Conservation (phyloP, 2,888 invertebrate genomes). For the Drosophila nigricruria region DNA sequence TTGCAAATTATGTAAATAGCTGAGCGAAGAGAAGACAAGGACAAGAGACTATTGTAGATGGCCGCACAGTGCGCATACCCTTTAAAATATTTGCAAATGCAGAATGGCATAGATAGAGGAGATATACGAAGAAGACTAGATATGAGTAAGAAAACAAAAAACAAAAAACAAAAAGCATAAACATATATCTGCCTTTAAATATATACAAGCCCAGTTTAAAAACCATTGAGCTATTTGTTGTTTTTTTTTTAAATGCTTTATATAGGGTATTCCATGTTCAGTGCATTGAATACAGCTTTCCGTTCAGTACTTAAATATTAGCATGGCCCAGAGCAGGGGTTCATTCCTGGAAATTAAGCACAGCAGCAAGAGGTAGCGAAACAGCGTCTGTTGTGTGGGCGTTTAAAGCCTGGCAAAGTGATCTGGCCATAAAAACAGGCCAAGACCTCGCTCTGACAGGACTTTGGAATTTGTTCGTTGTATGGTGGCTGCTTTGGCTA, state of each 20-base stretch:
- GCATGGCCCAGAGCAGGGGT: conserved; percentile 67
- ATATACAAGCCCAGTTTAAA: not conserved
- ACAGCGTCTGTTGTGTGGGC: conserved; percentile 70
- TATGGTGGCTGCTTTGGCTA: conserved; percentile 51
- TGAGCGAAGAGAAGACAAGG: conserved; percentile 11
- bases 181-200: too few relatives aligned
- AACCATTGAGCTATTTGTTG: not conserved
- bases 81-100: not conserved
- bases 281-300: not conserved
- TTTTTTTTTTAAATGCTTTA: not conserved
- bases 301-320: conserved; percentile 52
- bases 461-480: conserved; percentile 33
- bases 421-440: conserved; percentile 39
- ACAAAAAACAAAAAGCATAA: too few relatives aligned
- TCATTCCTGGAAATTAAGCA: conserved; percentile 71
- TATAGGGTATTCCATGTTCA: conserved; percentile 32
- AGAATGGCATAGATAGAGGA: too few relatives aligned
- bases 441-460: conserved; percentile 10
- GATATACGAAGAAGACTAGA: not conserved
- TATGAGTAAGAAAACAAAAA: too few relatives aligned
- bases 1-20: conserved; percentile 53
- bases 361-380: conserved; percentile 15
- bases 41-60: not conserved
- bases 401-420: conserved; percentile 59
- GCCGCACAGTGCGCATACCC: conserved; percentile 1